Evolutionary conservation across 2,888 invertebrate genomes (phyloP), one percentile per base, ranked within the genome.

Genomic region (Heteromurus nitidus): DNA sequence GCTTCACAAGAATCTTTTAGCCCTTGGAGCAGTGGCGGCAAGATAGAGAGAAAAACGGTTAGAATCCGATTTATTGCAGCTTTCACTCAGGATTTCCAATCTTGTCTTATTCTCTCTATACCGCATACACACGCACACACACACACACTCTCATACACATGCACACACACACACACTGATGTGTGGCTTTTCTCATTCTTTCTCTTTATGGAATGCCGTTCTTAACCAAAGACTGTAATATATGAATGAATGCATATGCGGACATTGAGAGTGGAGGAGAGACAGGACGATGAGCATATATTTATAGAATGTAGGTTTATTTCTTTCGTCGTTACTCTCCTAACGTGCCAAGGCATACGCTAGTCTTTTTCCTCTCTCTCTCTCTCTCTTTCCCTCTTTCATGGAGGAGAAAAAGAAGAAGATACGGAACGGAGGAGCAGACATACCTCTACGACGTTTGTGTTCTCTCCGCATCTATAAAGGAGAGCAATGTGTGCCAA

Each of bases 11-110:
- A 7, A 42, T 28, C n/a, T 64, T 42, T 65, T 22, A 67, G 58
- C 67, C 75, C 67, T 58, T 42, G 20, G 36, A 75, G 67, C 75
- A n/a, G 64, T 74, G 18, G 65, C 64, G 26, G 73, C 55, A 67
- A 30, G 67, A 68, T 60, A 28, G 18, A 64, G 67, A 72, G 47
- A 36, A 72, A 73, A 72, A 74, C 67, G 60, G 80, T 67, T 75
- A 70, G 75, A 75, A 81, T 74, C 81, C 74, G 75, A 81, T 80
- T 80, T 80, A 80, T 81, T 81, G 75, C 75, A 81, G 74, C 81
- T 81, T 81, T 81, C 81, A 81, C 81, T 81, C 81, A 75, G 75
- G 75, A 81, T 81, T 81, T 75, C 70, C 75, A 81, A 81, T 81
- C 81, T 70, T 81, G 80, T 30, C 44, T 72, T 55, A 75, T 67